Conservation (phyloP, 1,140 invertebrate genomes). For the Brachionus angularis region DNA sequence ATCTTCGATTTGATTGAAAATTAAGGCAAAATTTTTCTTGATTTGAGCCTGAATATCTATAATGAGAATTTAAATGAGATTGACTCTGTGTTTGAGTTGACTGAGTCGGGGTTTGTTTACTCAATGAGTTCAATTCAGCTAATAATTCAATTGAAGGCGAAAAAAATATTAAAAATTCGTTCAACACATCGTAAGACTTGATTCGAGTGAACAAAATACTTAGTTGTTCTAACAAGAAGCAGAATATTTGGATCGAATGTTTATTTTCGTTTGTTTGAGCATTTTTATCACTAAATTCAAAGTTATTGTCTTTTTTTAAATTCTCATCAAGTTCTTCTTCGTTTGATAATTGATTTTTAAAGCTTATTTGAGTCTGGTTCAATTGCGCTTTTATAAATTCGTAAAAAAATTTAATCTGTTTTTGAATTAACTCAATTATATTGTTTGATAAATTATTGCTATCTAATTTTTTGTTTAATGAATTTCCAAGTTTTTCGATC, state of each 20-base stretch:
- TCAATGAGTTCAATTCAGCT: slow-evolving; percentile 1
- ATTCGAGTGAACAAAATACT: slow-evolving; percentile 12
- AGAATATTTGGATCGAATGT: slow-evolving; percentile 5
- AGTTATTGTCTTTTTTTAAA: neutral
- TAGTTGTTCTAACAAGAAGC: neutral
- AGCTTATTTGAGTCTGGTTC: neutral
- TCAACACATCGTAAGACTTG: neutral
- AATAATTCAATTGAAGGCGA: neutral
- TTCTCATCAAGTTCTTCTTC: neutral
- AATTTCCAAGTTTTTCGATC: slow-evolving; percentile 7
- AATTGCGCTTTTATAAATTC: neutral
- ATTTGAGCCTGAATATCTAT: neutral
- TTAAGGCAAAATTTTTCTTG: neutral
- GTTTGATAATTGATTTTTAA: too few relatives aligned
- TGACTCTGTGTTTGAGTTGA: neutral
- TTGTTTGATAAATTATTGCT: neutral
- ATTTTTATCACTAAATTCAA: neutral
- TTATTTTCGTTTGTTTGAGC: slow-evolving; percentile 17
- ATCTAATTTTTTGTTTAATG: neutral
- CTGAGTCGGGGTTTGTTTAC: neutral
- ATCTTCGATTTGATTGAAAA: neutral
- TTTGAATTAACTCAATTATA: neutral
- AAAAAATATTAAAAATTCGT: neutral
- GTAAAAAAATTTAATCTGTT: neutral
- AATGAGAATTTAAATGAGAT: slow-evolving; percentile 9